Conservation (phyloP, 1,140 invertebrate genomes). For the Megalopta genalis region DNA sequence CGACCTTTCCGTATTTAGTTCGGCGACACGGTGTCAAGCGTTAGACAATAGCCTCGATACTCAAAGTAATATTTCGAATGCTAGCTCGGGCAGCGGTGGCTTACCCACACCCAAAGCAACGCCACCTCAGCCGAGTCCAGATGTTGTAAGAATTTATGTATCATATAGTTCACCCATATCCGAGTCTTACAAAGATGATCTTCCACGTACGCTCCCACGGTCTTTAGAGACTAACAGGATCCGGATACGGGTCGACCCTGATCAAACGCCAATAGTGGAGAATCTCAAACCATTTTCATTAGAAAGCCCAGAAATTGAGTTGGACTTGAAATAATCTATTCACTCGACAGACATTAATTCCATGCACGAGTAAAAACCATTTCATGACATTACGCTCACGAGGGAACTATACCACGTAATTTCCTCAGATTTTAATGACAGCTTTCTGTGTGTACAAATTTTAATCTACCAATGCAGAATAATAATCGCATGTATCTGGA, state of each 20-base stretch:
- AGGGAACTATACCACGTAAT: neutral
- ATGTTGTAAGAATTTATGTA: conserved; percentile 88
- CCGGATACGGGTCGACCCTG: conserved; percentile 84
- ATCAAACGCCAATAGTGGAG: conserved; percentile 86
- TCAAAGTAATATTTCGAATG: conserved; percentile 86
- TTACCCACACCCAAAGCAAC: conserved; percentile 84
- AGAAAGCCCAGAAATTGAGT: conserved; percentile 80
- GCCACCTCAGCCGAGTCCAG: conserved; percentile 83
- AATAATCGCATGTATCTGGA: neutral
- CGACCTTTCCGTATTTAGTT: conserved; percentile 89
- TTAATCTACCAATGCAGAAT: neutral
- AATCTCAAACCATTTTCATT: conserved; percentile 82
- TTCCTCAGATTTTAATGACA: neutral
- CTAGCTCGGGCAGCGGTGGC: conserved; percentile 82
- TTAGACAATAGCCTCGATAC: conserved; percentile 87
- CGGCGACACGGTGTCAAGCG: conserved; percentile 85
- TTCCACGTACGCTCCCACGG: conserved; percentile 77
- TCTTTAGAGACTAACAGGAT: conserved; percentile 83
- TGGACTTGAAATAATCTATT: conserved; percentile 77
- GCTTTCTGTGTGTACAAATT: neutral
- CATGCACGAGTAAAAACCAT: neutral
- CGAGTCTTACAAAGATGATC: conserved; percentile 81
- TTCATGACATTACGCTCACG: conserved; percentile 23
- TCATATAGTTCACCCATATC: conserved; percentile 82
- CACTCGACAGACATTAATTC: neutral